Percentiles rank a stretch among this genome's conserved stretches.
phyloP scores from a whole-genome alignment of 1,140 invertebrate species.

The Belonocnema kinseyi region DNA sequence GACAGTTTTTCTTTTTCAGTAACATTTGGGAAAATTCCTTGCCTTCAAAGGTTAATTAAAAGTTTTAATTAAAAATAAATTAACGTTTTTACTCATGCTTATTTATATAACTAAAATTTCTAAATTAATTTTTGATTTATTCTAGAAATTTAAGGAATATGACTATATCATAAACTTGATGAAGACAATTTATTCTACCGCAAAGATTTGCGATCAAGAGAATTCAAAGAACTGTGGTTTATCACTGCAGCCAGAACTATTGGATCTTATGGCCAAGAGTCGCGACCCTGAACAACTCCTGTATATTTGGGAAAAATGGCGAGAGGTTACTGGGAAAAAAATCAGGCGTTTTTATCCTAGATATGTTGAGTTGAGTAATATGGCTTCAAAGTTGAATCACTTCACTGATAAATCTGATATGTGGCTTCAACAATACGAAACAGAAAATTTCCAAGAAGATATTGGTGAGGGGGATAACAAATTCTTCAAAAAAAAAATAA shows the following conservation, averaged over 20 bases:
- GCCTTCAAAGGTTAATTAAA: not conserved
- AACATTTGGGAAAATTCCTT: not conserved
- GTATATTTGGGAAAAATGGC: constrained; percentile 87
- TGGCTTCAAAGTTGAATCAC: too few relatives aligned
- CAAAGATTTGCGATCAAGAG: constrained; percentile 86
- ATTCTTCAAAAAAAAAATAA: too few relatives aligned
- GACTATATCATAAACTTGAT: constrained; percentile 82
- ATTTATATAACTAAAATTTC: too few relatives aligned
- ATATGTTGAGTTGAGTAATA: too few relatives aligned
- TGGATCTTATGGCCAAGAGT: constrained; percentile 78
- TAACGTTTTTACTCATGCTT: too few relatives aligned
- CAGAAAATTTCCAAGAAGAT: constrained; percentile 75
- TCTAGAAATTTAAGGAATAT: constrained; percentile 77
- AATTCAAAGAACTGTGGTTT: constrained; percentile 82
- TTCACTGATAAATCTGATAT: too few relatives aligned
- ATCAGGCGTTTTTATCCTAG: constrained; percentile 75
- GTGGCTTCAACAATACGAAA: too few relatives aligned
- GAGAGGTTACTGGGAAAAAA: constrained; percentile 83
- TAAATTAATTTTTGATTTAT: not conserved
- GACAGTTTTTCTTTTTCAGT: not conserved
- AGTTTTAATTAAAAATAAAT: not conserved
- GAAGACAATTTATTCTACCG: constrained; percentile 86
- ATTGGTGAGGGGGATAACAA: constrained; percentile 64
- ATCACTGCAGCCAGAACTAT: constrained; percentile 86
- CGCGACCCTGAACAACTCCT: constrained; percentile 84